Evolutionary conservation across 2,113 vertebrate species (phyloP), one percentile per base, ranked within the genome.

Genomic region (Pteronura brasiliensis): DNA sequence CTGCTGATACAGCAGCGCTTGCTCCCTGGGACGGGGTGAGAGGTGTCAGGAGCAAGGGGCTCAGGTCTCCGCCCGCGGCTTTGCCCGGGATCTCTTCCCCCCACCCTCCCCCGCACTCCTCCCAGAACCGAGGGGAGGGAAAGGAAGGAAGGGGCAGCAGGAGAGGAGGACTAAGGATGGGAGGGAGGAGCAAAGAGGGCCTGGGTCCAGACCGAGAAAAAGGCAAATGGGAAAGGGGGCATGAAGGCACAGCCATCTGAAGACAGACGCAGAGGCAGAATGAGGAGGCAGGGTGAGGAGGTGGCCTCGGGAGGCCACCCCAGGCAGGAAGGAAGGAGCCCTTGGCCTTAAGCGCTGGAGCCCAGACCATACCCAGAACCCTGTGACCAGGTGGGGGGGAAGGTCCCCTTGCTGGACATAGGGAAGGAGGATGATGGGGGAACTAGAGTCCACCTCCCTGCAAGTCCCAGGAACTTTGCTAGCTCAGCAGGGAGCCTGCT

Each of bases 331-430:
- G 42, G n/a, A 8, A 31, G n/a, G 17, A 18, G 59, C 49, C 83
- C 84, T 69, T 23, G 61, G 61, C 49, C 21, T 80, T 57, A 14
- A 27, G 12, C 15, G 23, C 57, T 12, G 2, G 17, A 36, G 63
- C 13, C 44, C 39, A 17, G 12, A 42, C 13, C 17, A 27, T 29
- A 44, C 49, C 57, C 49, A 18, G 9, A 34, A 31, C n/a, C 42
- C 67, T 29, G 31, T 0, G 0, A 31, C 9, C 31, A 1, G 7
- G 34, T 55, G 52, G 52, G 52, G 49, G 49, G 27, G 1, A 0
- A 21, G 31, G 52, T 9, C 34, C 0, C n/a, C 39, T 67, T 2
- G 2, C 52, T n/a, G n/a, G 29, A n/a, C 52, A 17, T 1, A 25
- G 13, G 15, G 55, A 49, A 74, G 79, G 34, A 84, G 69, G 17